phyloP scores from a whole-genome alignment of 2,797 vertebrate genomes.

The Octomys mimax region DNA sequence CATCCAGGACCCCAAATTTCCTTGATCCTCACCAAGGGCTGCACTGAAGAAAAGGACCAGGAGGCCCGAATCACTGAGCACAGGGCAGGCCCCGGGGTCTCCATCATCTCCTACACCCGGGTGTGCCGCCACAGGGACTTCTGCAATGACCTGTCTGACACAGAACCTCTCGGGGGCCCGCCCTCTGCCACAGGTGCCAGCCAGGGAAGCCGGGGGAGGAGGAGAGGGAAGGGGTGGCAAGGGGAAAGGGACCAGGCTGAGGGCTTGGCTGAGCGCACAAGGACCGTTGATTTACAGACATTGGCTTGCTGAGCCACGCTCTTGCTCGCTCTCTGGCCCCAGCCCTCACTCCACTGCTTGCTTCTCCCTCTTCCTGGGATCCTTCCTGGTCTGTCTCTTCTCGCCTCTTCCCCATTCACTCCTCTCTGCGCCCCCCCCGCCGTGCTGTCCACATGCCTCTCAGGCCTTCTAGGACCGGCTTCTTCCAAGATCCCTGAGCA shows the following conservation, averaged over 20 bases:
- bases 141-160: slow-evolving; percentile 63
- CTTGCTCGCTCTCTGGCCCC: neutral
- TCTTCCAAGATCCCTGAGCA: neutral
- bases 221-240: accelerated
- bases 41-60: neutral
- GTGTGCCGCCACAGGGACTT: slow-evolving; percentile 7
- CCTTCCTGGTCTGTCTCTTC: neutral
- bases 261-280: neutral
- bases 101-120: slow-evolving; percentile 46
- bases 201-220: accelerated
- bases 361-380: neutral
- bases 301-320: neutral
- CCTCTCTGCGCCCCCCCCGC: too few relatives aligned
- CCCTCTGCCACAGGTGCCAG: neutral
- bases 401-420: too few relatives aligned
- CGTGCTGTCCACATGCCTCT: neutral
- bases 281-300: too few relatives aligned
- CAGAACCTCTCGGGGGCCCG: neutral
- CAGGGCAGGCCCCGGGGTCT: neutral
- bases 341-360: accelerated
- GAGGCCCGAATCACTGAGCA: neutral
- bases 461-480: neutral
- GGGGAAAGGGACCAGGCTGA: neutral
- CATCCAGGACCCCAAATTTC: neutral
- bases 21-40: slow-evolving; percentile 53